phyloP scores from a whole-genome alignment of 2,113 vertebrate genomes.

The Castor canadensis region DNA sequence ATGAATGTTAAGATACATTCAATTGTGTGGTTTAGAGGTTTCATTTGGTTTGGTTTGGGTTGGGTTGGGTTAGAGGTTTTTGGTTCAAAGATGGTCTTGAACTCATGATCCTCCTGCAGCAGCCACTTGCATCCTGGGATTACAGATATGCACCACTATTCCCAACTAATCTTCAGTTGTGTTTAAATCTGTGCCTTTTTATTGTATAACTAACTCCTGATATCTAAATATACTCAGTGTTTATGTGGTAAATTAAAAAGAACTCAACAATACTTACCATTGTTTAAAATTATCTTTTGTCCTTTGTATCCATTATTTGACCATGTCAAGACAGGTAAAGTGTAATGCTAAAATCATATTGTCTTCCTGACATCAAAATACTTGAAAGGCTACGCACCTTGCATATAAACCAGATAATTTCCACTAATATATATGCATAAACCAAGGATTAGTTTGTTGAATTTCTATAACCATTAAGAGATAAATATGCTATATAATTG shows the following conservation, averaged over 20 bases:
- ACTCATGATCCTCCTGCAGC: neutral
- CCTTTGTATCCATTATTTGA: neutral
- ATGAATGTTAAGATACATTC: no score
- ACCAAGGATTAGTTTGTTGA: neutral
- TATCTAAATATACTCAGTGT: neutral
- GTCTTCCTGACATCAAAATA: conserved; percentile 5
- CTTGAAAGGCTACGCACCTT: neutral
- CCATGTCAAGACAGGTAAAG: neutral
- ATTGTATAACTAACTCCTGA: neutral
- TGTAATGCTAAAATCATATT: neutral
- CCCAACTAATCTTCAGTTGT: neutral
- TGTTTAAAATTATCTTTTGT: neutral
- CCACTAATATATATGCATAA: neutral
- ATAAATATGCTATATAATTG: neutral
- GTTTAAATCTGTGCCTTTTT: neutral
- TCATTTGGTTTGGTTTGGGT: no score
- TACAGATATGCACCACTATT: neutral
- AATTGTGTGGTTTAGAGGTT: no score
- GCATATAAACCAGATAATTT: neutral
- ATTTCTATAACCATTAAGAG: neutral
- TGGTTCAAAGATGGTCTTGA: neutral
- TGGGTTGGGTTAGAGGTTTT: no score
- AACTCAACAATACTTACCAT: neutral
- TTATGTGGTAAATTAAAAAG: neutral
- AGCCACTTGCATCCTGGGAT: neutral